Evolutionary conservation across 2,888 invertebrate species (phyloP).

Genomic region (Conus canariensis): DNA sequence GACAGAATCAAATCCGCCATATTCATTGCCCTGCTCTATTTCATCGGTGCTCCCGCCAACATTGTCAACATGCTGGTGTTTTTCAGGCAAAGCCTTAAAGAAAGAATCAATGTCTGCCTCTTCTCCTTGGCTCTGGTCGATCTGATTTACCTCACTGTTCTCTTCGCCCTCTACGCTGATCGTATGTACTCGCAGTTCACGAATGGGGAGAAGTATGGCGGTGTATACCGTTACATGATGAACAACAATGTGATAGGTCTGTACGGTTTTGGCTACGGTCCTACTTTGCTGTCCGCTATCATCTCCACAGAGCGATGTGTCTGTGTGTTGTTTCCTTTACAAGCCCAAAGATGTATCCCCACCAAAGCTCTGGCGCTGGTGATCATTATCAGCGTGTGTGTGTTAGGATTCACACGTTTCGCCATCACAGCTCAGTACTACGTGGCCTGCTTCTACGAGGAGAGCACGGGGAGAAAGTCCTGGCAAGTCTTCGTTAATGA

Average conservation of each 20-base stretch:
- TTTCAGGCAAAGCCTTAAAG: conserved; percentile 19
- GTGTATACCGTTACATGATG: background rate
- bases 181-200: background rate
- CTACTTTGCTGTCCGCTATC: conserved; percentile 14
- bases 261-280: conserved; percentile 36
- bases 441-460: conserved; percentile 10
- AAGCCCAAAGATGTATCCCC: background rate
- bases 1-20: too few species aligned
- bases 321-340: conserved; percentile 30
- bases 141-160: background rate
- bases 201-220: background rate
- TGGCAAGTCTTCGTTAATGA: conserved; percentile 16
- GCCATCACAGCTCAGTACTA: background rate
- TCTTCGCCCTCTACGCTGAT: conserved; percentile 7
- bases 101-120: conserved; percentile 22
- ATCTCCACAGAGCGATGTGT: too few species aligned
- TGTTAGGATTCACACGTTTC: background rate
- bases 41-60: background rate
- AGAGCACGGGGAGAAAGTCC: background rate
- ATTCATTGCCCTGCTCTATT: conserved; percentile 4
- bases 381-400: background rate
- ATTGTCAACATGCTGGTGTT: conserved; percentile 14
- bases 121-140: conserved; percentile 4
- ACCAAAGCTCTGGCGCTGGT: conserved; percentile 14
- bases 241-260: conserved; percentile 16